These are phyloP conservation scores for Aporophyla lueneburgensis DNA, from an alignment of 2,888 invertebrate species.

Conservation along the genomic window DNA sequence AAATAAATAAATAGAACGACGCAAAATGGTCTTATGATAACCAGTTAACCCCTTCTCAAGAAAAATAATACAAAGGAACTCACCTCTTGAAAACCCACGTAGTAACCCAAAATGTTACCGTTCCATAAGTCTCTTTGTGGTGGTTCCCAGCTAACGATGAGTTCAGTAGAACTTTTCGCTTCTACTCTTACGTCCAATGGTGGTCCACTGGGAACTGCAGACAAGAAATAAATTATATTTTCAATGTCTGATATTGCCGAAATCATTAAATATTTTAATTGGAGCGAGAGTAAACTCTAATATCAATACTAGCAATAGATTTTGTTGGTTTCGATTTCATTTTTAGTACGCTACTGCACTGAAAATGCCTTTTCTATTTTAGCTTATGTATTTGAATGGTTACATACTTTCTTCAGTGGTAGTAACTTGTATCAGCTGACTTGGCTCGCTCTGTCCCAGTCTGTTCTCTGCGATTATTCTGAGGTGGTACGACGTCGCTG, in stretches of 20 bases:
- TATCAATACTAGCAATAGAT: background rate
- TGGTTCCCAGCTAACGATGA: slow-evolving; percentile 96
- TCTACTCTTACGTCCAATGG: slow-evolving; percentile 95
- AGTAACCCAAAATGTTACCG: slow-evolving; percentile 96
- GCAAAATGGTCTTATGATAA: background rate
- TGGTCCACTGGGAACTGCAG: slow-evolving; percentile 94
- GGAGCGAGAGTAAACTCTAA: background rate
- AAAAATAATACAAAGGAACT: slow-evolving; percentile 37
- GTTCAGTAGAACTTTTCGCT: slow-evolving; percentile 96
- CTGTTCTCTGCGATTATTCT: slow-evolving; percentile 97
- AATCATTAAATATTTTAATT: background rate
- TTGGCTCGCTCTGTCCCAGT: slow-evolving; percentile 96
- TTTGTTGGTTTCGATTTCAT: background rate
- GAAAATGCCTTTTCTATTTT: no score
- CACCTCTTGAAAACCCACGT: slow-evolving; percentile 95
- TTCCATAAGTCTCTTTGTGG: slow-evolving; percentile 97
- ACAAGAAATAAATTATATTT: background rate
- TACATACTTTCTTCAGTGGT: slow-evolving; percentile 94
- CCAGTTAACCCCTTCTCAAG: background rate
- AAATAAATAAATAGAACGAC: background rate
- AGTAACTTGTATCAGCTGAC: slow-evolving; percentile 96
- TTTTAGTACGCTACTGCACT: background rate
- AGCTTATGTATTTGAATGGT: no score
- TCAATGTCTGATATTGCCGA: background rate
- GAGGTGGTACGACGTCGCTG: slow-evolving; percentile 96